Evolutionary conservation across 2,797 vertebrate species (phyloP).

Genomic region (Pyrocephalus nanus): DNA sequence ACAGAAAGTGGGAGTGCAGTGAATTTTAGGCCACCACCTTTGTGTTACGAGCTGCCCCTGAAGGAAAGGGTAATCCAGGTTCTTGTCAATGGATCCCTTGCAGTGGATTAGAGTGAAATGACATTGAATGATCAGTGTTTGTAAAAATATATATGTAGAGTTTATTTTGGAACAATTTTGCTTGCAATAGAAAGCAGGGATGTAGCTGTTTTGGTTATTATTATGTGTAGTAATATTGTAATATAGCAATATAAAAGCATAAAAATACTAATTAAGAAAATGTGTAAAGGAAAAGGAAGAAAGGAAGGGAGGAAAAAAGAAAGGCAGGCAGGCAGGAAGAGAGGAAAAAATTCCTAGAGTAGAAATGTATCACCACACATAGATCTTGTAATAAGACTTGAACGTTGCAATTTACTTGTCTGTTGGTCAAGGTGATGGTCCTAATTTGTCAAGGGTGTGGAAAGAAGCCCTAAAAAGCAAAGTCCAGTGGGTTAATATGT

Average conservation of each 20-base stretch:
- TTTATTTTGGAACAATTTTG: not conserved
- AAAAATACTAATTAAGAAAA: not conserved
- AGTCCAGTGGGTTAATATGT: not conserved
- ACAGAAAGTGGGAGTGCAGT: not conserved
- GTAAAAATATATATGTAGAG: not conserved
- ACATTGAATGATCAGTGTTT: not conserved
- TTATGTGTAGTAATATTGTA: not conserved
- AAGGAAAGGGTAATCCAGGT: not conserved
- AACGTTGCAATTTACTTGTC: not conserved
- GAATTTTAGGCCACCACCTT: not conserved
- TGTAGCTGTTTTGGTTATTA: not conserved
- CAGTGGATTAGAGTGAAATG: accelerated
- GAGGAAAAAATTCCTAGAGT: no score
- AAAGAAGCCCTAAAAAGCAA: not conserved
- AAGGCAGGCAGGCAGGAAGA: no score
- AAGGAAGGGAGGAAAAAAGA: no score
- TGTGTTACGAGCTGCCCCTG: not conserved
- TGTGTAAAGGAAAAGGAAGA: accelerated
- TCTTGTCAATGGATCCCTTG: not conserved
- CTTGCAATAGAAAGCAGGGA: not conserved
- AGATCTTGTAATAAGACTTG: not conserved
- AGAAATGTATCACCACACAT: not conserved
- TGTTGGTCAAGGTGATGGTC: not conserved
- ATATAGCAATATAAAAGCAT: not conserved
- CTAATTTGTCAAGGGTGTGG: accelerated